Conservation (phyloP, 2,797 vertebrate genomes). For the Leucoraja ocellata region DNA sequence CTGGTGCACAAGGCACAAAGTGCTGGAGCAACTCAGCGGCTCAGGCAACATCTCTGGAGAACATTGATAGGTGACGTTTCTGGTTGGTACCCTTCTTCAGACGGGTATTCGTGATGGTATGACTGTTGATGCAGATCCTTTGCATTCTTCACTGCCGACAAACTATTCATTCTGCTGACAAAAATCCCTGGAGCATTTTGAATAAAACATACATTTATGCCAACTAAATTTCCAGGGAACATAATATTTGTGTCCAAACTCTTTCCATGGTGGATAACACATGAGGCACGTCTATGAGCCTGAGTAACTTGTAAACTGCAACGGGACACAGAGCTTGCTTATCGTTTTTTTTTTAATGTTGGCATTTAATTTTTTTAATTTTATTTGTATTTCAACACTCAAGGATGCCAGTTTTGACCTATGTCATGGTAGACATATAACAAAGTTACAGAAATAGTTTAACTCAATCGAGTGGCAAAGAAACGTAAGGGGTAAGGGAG, state of each 20-base stretch:
- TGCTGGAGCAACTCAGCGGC: too few relatives aligned
- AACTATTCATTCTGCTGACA: background rate
- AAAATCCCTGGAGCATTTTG: background rate
- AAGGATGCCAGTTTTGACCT: background rate
- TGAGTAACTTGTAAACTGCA: background rate
- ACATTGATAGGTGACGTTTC: too few relatives aligned
- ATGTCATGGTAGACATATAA: background rate
- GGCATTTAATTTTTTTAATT: background rate
- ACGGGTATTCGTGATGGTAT: background rate
- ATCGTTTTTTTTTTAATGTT: background rate
- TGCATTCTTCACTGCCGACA: background rate
- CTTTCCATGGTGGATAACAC: background rate
- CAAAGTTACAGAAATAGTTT: background rate
- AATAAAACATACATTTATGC: background rate
- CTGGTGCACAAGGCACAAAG: too few relatives aligned
- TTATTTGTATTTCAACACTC: too few relatives aligned
- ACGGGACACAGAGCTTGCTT: background rate
- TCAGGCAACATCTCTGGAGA: too few relatives aligned
- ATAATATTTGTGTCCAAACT: background rate
- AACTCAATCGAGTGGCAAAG: background rate
- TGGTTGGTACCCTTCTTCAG: too few relatives aligned
- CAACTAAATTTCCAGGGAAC: background rate
- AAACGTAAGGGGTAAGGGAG: background rate
- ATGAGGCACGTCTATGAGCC: background rate
- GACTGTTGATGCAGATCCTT: background rate